phyloP scores from a whole-genome alignment of 2,797 vertebrate genomes.

The Phalanger gymnotis region DNA sequence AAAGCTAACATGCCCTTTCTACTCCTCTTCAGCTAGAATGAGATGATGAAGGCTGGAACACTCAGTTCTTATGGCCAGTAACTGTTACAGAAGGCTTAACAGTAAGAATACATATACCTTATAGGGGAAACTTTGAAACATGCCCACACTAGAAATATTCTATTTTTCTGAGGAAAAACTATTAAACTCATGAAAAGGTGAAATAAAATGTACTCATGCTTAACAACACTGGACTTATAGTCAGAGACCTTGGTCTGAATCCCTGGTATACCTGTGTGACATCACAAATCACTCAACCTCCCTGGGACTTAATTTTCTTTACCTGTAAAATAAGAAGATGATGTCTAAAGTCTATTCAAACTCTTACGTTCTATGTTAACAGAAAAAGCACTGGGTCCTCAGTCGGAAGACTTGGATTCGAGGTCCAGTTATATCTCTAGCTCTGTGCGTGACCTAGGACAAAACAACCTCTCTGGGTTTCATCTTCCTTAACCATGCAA shows the following conservation, averaged over 20 bases:
- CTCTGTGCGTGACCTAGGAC: background rate
- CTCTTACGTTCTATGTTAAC: background rate
- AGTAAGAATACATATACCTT: background rate
- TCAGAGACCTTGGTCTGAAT: background rate
- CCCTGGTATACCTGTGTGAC: background rate
- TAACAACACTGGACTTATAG: constrained; percentile 22
- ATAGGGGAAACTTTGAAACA: constrained; percentile 24
- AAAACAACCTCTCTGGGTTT: background rate
- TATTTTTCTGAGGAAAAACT: background rate
- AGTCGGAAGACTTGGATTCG: background rate
- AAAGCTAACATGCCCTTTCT: constrained; percentile 21
- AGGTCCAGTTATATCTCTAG: background rate
- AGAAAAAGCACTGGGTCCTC: background rate
- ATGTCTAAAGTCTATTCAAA: background rate
- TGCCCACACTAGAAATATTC: background rate
- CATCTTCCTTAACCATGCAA: background rate
- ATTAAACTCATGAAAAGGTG: constrained; percentile 4
- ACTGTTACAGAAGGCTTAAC: background rate
- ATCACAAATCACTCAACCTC: background rate
- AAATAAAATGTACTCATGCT: background rate
- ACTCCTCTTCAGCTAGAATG: constrained; percentile 36
- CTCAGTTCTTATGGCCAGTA: constrained; percentile 7
- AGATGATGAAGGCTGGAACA: constrained; percentile 4
- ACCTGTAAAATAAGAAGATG: background rate
- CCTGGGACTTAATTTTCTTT: constrained; percentile 10